Base-by-base conservation (phyloP, 1,140 invertebrate species). In the Musca domestica region DNA sequence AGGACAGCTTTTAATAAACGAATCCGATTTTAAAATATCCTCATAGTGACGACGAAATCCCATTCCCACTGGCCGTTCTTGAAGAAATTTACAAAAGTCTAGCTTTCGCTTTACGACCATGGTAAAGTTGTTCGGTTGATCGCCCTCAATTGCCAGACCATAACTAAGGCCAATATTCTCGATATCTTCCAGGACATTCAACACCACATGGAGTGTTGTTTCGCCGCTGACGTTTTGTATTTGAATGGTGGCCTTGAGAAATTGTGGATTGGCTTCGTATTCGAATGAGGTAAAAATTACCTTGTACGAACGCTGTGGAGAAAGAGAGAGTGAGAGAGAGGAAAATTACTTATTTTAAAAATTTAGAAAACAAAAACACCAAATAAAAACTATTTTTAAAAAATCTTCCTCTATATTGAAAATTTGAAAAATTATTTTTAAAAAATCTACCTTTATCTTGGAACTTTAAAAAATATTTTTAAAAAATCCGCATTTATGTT, bases 301-400 rank as follows among this genome's bases (percentile, higher is more conserved):
- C 56, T 78, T 80, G 15, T 80, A 80, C 10, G 78, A 74, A 7
- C 78, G 77, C 78, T 80, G n/a, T 61, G 70, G 66, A 27, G n/a
- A 25, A 19, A 46, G 17, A 30, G 27, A 63, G n/a, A 56, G 22
- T 4, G 27, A 30, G 15, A 51, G 7, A 15, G 17, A 25, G n/a
- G 4, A 34, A 67, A 19, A 17, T 17, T 64, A 19, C n/a, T n/a
- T n/a, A n/a, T n/a, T n/a, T n/a, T n/a, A n/a, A 49, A 10, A 20
- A 48, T 20, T 3, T 4, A 10, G 20, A 51, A 22, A 48, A 49
- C 20, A 27, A 1, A 65, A 48, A 25, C 4, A 23, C 6, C 6
- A 15, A 65, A 6, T 49, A 6, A 49, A n/a, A 58, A 3, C n/a
- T n/a, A n/a, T n/a, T n/a, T n/a, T n/a, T n/a, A n/a, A n/a, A n/a